Base-by-base conservation (phyloP, 2,797 vertebrate species). In the Macropus fuliginosus region DNA sequence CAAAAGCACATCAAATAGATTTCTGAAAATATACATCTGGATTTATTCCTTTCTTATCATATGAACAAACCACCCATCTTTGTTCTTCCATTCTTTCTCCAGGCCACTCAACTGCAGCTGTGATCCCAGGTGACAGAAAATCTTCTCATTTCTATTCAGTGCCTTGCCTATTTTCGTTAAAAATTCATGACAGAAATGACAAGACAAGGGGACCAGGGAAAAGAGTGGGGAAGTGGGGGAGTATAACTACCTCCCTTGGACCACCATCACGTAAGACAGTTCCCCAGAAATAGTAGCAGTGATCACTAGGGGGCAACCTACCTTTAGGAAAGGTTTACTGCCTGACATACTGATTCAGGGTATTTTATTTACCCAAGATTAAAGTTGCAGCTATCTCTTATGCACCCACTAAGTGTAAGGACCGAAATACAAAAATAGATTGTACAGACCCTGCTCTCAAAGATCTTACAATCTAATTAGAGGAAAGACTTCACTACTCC, bases 1-100 rank as follows among this genome's bases (percentile, higher is more conserved):
- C 93, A 96, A 56, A 94, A 91, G 74, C 90, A 46, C 55, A 94
- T 95, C 92, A 96, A 95, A 95, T 8, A 93, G 56, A 95, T 92
- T 90, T 74, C 10, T 91, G 54, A n/a, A 95, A 92, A 93, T 96
- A 91, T 92, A 52, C 56, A 1, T 4, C 12, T 5, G 18, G 52
- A 66, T 81, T 50, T 29, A 57, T 89, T 91, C 90, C 57, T 93
- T 94, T 94, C 56, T 56, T 8, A 34, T 52, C n/a, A 14, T n/a
- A 46, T 54, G 31, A 81, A 50, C 24, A 55, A 94, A 91, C 56
- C 54, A 92, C 56, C 54, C 31, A 50, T 74, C 54, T 55, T 16
- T 95, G 40, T 87, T 87, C 40, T 9, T 50, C 74, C 74, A 50
- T 87, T 3, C 40, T 27, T 87, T 50, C 74, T 87, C 40, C 74